Evolutionary conservation across 2,113 vertebrate species (phyloP).

Genomic region (Sminthopsis crassicaudata): DNA sequence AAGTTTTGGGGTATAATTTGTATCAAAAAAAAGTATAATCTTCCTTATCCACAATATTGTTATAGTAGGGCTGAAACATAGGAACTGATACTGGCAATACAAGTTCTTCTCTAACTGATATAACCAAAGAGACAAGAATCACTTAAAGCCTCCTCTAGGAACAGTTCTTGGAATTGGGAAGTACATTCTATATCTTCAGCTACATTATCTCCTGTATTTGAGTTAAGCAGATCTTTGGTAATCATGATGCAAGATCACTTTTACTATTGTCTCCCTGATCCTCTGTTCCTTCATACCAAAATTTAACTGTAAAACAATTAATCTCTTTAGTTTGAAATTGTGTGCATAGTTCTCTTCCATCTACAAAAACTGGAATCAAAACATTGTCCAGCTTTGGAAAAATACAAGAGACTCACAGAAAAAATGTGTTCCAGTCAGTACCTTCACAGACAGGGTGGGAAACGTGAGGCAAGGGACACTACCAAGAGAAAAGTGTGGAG

Average conservation of each 20-base stretch:
- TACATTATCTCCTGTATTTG: background rate
- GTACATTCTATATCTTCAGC: constrained; percentile 72
- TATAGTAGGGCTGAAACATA: constrained; percentile 86
- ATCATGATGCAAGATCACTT: background rate
- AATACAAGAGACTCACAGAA: too few relatives aligned
- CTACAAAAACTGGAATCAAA: constrained; percentile 87
- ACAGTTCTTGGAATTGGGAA: constrained; percentile 81
- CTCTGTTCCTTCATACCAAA: constrained; percentile 89
- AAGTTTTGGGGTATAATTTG: constrained; percentile 83
- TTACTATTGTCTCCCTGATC: constrained; percentile 86
- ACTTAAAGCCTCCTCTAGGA: constrained; percentile 57
- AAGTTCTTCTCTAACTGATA: background rate
- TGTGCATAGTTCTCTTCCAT: background rate
- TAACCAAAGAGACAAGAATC: background rate
- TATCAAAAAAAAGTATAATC: constrained; percentile 77
- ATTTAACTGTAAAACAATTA: constrained; percentile 52
- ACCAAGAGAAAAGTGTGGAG: too few relatives aligned
- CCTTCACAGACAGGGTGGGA: background rate
- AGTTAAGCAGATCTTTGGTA: background rate
- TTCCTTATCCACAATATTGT: constrained; percentile 87
- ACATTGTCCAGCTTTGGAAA: constrained; percentile 85
- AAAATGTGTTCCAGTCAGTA: too few relatives aligned
- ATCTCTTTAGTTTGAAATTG: constrained; percentile 39
- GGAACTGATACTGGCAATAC: background rate
- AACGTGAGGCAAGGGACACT: background rate